A percentile compares a stretch with the other conserved stretches of the same genome.
phyloP scores from a whole-genome alignment of 1,140 invertebrate species.

The Oreohelix idahoensis region DNA sequence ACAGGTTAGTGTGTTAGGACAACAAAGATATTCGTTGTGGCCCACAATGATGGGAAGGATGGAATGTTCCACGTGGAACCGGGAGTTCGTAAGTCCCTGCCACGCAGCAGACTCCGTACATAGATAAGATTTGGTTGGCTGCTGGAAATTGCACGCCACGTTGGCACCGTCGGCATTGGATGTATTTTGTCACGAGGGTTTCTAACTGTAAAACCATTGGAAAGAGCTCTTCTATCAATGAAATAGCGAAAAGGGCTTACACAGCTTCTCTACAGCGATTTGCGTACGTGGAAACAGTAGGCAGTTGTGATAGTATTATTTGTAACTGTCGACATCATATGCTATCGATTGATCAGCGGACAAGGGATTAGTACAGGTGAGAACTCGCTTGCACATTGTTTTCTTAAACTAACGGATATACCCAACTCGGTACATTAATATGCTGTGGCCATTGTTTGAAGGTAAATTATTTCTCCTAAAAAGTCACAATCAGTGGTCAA shows the following conservation, averaged over 20 bases:
- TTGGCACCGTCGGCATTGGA: slow-evolving; percentile 60
- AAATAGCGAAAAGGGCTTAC: slow-evolving; percentile 24
- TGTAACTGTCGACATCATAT: background rate
- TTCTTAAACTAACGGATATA: background rate
- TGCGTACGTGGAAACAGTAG: slow-evolving; percentile 6
- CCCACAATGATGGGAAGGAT: background rate
- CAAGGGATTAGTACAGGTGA: background rate
- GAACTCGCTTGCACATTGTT: background rate
- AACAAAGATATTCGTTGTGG: background rate
- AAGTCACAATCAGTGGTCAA: no score
- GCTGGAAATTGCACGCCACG: slow-evolving; percentile 48
- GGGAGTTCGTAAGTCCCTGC: background rate
- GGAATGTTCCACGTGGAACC: slow-evolving; percentile 6
- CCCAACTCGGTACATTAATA: no score
- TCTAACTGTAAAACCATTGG: slow-evolving; percentile 44
- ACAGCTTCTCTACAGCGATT: background rate
- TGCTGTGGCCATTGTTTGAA: background rate
- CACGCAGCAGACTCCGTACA: background rate
- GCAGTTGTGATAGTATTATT: background rate
- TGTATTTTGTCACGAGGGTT: slow-evolving; percentile 43
- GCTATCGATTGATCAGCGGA: background rate
- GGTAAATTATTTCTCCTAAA: no score
- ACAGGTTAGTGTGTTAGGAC: background rate
- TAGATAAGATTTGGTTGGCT: slow-evolving; percentile 35
- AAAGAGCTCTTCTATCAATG: slow-evolving; percentile 37